Evolutionary conservation across 2,113 vertebrate species (phyloP), one percentile per base, ranked within the genome.

Genomic region (Balaeniceps rex): DNA sequence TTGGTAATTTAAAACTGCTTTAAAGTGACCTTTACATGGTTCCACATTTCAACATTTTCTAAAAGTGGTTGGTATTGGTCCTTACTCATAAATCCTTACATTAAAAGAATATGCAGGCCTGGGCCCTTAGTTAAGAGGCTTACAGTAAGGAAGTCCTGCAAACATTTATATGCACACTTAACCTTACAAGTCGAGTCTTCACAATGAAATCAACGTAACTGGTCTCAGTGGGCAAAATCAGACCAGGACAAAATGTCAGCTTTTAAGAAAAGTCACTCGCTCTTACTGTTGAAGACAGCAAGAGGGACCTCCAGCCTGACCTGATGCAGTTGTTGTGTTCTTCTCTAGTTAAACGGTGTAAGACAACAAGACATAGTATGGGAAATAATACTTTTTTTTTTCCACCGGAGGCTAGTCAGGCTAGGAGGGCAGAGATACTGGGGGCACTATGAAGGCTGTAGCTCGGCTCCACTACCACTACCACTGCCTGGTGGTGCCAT

Each of bases 1-100:
- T 91, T 64, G 61, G 95, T 93, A 97, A 97, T 91, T 85, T 95
- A 96, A 96, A 85, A 95, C 96, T 91, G 65, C 90, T 96, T 97
- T 97, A 94, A 95, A 92, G 71, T 79, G 89, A 97, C 90, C 76
- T 94, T 96, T 94, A 90, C 63, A 86, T 94, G 91, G 91, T 96
- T 97, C 97, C 90, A 86, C 76, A 96, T 97, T 97, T 96, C 91
- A 96, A 6, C 64, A 36, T 96, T 97, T 97, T 95, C 90, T 96
- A 64, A 64, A 97, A 97, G 90, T 65, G 38, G 85, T 58, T 2
- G 5, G 54, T 79, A 92, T 34, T 2, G 12, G 88, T 74, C 78
- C 70, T 85, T 80, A 42, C 54, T 79, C 57, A 40, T 55, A 96
- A 94, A 85, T 83, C 2, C 17, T 55, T 77, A 77, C 91, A 63